Evolutionary conservation across 1,140 invertebrate genomes (phyloP), one percentile per base, ranked within the genome.

Genomic region (Heliconius hewitsoni): DNA sequence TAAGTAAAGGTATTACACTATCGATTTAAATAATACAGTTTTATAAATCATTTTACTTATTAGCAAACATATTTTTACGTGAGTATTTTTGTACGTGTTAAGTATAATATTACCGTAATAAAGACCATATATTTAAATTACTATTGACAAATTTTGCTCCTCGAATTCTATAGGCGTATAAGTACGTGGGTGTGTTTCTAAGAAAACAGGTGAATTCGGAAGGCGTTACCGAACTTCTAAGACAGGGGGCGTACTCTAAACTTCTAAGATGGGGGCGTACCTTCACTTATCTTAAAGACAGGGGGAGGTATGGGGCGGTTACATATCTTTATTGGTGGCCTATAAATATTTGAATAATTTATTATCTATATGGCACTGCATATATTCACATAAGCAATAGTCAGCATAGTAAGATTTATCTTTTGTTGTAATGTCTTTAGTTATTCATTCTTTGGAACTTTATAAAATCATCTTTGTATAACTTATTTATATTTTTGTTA

Each of bases 221-320:
- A 50, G 80, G 79, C 76, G 80, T 75, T 19, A 11, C 46, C 71
- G 1, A 78, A 57, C 18, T 81, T 75, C 83, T 70, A 74, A 83
- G 83, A 79, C 42, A 27, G 86, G 82, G 84, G 85, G 86, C 71
- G 82, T 84, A 70, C 77, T 73, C 60, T 34, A 50, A 30, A 87
- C 87, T 91, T 86, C 85, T 90, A 93, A 93, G 92, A 92, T 89
- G 77, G 55, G 92, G 92, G 91, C 83, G 90, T 86, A 77, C 27
- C 60, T 66, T 16, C 23, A 6, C 60, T 30, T 66, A 27, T 66
- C 60, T 66, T 66, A 30, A 66, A 66, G 78, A 78, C 87, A 85
- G 82, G 9, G 13, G 60, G 60, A 3, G 23, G 27, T 13, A 11
- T 57, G 77, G 75, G 87, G 88, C 89, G 87, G 82, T 18, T 42